Base-by-base conservation (phyloP, 2,113 vertebrate species). In the Anthoscopus minutus region DNA sequence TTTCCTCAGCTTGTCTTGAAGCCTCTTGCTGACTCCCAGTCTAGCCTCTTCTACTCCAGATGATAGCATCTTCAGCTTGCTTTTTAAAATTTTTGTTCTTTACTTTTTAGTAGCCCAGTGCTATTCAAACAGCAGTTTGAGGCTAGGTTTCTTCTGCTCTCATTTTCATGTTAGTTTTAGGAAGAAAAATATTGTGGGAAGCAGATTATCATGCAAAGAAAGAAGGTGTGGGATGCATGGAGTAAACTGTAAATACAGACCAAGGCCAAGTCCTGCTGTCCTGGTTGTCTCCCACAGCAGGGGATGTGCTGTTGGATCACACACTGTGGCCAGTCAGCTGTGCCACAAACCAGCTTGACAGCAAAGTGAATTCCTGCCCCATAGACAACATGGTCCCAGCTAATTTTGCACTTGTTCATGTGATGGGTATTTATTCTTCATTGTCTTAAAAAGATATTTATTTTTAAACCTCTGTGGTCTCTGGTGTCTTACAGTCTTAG, bases 101-200 rank as follows among this genome's bases (percentile, higher is more conserved):
- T 38, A 51, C 44, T 74, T 90, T 93, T 92, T 66, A 86, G 61
- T 81, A 86, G 83, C 50, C 22, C 13, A 0, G 31, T 33, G 48
- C 37, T 78, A 40, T 86, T 96, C 82, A 81, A 92, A 81, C 44
- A 83, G 47, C 60, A 86, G 18, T 78, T 94, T 86, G 67, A 77
- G n/a, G 37, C 37, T 66, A 14, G 33, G 6, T 64, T 90, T 95
- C 76, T 94, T 92, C 61, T 65, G 69, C 40, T 93, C 27, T 94
- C 51, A 11, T 81, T 93, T 94, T 65, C 15, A 7, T 86, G 64
- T 94, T 94, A 83, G 60, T 50, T 88, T 94, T 88, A 86, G 90
- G 58, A 94, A 94, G 92, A 82, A 74, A 93, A 96, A 92, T 93
- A 81, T 78, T 94, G 77, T 79, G 86, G 72, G 57, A 86, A 94